Evolutionary conservation across 2,113 vertebrate genomes (phyloP), one percentile per base, ranked within the genome.

Genomic region (Phycodurus eques): DNA sequence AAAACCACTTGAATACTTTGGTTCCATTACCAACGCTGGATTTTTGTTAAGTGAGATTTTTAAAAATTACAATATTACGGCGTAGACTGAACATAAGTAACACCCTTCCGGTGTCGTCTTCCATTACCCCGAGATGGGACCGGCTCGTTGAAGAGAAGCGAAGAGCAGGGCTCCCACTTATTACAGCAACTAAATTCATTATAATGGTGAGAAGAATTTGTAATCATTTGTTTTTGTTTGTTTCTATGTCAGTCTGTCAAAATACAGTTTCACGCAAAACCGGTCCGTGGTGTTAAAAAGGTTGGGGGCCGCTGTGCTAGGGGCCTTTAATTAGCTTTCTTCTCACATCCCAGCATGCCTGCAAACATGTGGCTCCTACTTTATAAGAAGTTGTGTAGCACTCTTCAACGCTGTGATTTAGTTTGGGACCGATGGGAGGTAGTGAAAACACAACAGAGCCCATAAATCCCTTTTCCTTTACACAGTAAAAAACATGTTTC

Each of bases 391-490:
- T 77, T 87, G 80, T 82, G 83, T 63, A 75, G 79, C 80, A 69
- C 67, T 71, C 80, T 80, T 80, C 73, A 76, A 73, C 20, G 86
- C 86, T 83, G 72, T 85, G 88, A 88, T 85, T 88, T 83, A 71
- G 69, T 42, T 44, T n/a, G 39, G 70, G 81, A 80, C 79, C 76
- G 77, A 80, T 78, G 79, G 82, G 84, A 85, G 80, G 88, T 70
- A 85, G 82, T 73, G 20, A 80, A 83, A 85, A 81, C 87, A 90
- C 88, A 87, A 91, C 90, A 85, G 83, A 74, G 67, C 89, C 88
- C 27, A 83, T 90, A 91, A 90, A 92, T 81, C 82, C 86, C 77
- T 83, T 87, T 88, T 87, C 84, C 84, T 87, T 89, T 89, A 85
- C 80, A 79, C 84, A 80, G 90, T 91, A 91, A 91, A 92, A 86